Base-by-base conservation (phyloP, 2,113 vertebrate genomes). In the chimpanzee (Pan troglodytes) region DNA sequence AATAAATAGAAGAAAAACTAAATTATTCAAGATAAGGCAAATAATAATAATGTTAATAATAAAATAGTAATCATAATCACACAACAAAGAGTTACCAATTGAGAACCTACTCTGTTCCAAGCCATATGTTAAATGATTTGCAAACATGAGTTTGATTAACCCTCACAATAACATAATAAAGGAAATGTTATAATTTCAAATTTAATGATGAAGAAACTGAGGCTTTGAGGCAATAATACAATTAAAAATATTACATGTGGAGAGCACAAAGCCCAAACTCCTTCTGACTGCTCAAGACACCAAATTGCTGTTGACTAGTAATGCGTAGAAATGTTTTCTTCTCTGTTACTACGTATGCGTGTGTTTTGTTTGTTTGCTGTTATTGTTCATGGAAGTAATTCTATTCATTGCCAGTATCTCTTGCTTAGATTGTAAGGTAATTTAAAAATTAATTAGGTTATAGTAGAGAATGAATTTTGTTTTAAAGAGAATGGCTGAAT, bases 1-100 rank as follows among this genome's bases (percentile, higher is more conserved):
- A 43, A 73, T 48, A 93, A 97, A 91, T 55, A 90, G 83, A 67
- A 80, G 13, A 70, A 98, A 97, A 90, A 25, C 8, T 83, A 32
- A 73, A 8, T 84, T 48, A 72, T 96, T 82, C 67, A 86, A 76
- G 23, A 57, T 22, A 78, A 82, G 27, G 32, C 7, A 84, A 84
- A 81, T 38, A 75, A 55, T 32, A 57, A 12, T 30, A 32, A 3
- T 45, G 13, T 6, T 52, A 57, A 22, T 96, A 20, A n/a, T 38
- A 93, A 93, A 84, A 38, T 22, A 75, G 86, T 92, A 61, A 82
- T 87, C 61, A 45, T 67, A 94, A 75, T 76, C 68, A 68, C 4
- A 75, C 8, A 27, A 27, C 40, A 95, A 13, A 75, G 38, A 57
- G 6, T 72, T 75, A 35, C 32, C 18, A 3, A 83, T n/a, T 80